A percentile compares a stretch with the other conserved stretches of the same genome.
phyloP scores from a whole-genome alignment of 1,140 invertebrate species.

The Temnothorax curvispinosus region DNA sequence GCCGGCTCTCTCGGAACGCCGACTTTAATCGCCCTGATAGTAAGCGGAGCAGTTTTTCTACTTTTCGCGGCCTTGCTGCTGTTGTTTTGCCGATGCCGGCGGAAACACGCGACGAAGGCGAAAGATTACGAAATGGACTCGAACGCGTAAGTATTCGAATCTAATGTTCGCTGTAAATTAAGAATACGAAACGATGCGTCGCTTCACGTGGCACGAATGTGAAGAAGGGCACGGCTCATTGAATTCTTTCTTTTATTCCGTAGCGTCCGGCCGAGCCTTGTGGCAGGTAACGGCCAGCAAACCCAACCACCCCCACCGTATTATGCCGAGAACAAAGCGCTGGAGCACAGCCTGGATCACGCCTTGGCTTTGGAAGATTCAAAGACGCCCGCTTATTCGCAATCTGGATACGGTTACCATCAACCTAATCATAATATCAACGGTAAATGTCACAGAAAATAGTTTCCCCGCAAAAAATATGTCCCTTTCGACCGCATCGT shows the following conservation, averaged over 20 bases:
- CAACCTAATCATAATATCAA: slow-evolving; percentile 89
- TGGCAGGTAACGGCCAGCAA: slow-evolving; percentile 89
- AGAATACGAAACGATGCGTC: not conserved
- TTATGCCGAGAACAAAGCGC: slow-evolving; percentile 96
- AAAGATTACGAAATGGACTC: slow-evolving; percentile 97
- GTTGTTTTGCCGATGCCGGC: slow-evolving; percentile 94
- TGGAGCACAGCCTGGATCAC: slow-evolving; percentile 94
- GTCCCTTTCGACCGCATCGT: not conserved
- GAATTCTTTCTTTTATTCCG: slow-evolving; percentile 41
- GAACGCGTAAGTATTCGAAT: slow-evolving; percentile 84
- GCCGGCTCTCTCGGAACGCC: slow-evolving; percentile 91
- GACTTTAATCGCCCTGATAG: slow-evolving; percentile 92
- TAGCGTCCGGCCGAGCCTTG: slow-evolving; percentile 90
- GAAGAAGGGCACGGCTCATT: not conserved
- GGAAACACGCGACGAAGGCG: slow-evolving; percentile 93
- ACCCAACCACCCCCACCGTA: slow-evolving; percentile 93
- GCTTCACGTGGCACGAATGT: not conserved
- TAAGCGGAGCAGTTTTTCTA: slow-evolving; percentile 92
- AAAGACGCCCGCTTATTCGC: slow-evolving; percentile 92
- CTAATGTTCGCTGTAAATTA: not conserved
- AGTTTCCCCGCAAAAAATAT: not conserved
- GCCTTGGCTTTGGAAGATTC: slow-evolving; percentile 93
- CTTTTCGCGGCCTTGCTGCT: slow-evolving; percentile 91
- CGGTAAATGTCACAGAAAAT: slow-evolving; percentile 87
- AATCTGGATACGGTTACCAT: slow-evolving; percentile 94